Conservation (phyloP, 2,113 vertebrate species). For the Hyperoodon ampullatus region DNA sequence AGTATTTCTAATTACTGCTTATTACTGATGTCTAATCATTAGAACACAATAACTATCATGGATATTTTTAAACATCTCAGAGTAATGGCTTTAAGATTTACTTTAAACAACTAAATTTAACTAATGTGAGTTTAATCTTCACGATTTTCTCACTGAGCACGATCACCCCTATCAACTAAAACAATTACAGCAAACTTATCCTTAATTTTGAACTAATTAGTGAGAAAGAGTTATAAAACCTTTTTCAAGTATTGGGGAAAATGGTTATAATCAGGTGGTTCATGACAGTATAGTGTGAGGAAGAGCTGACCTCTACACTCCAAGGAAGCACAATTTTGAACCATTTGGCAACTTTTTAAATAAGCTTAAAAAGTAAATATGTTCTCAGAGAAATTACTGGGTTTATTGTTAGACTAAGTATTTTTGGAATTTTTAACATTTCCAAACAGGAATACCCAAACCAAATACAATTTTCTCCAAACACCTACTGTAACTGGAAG, state of each 20-base stretch:
- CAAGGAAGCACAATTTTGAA: background rate
- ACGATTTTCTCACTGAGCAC: background rate
- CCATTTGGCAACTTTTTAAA: background rate
- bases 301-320: background rate
- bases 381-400: background rate
- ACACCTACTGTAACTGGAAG: conserved; percentile 13
- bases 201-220: conserved; percentile 39
- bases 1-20: background rate
- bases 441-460: conserved; percentile 21
- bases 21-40: background rate
- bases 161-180: background rate
- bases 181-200: conserved; percentile 24
- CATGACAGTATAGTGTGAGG: background rate
- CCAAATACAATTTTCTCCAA: conserved; percentile 44
- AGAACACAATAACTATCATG: background rate
- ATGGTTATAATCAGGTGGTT: background rate
- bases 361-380: conserved; percentile 23
- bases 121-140: conserved; percentile 45
- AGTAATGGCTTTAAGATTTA: conserved; percentile 30
- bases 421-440: conserved; percentile 50
- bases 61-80: conserved; percentile 18
- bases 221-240: conserved; percentile 43
- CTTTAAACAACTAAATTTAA: conserved; percentile 51
- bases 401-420: conserved; percentile 48
- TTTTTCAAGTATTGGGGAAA: background rate